phyloP scores from a whole-genome alignment of 2,113 vertebrate species.

The Mixornis gularis region DNA sequence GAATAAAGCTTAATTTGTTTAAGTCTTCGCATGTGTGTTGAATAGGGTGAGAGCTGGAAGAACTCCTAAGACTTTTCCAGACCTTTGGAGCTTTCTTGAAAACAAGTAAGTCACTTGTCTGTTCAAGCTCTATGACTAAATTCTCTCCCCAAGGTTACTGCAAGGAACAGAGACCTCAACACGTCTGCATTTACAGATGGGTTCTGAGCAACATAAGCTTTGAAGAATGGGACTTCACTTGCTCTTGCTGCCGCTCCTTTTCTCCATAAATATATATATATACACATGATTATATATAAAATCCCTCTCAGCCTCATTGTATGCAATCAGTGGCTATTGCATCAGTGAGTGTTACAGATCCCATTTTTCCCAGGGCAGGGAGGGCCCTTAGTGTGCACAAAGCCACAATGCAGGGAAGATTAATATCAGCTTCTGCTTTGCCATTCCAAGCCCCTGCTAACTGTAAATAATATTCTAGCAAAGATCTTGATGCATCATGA shows the following conservation, averaged over 20 bases:
- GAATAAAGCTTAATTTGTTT: neutral
- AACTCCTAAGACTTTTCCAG: neutral
- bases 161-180: neutral
- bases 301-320: constrained; percentile 43
- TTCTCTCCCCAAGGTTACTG: neutral
- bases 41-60: neutral
- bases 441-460: constrained; percentile 60
- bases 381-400: constrained; percentile 1
- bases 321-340: constrained; percentile 52
- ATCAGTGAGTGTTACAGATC: constrained; percentile 30
- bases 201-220: neutral
- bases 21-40: rapidly evolving
- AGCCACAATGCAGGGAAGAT: constrained; percentile 57
- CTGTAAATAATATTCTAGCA: constrained; percentile 72
- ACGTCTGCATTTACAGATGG: neutral
- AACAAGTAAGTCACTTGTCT: neutral
- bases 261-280: constrained; percentile 26
- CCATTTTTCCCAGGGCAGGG: constrained; percentile 22
- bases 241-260: neutral
- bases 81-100: neutral
- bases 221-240: constrained; percentile 44
- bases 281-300: neutral
- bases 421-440: constrained; percentile 66
- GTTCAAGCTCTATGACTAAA: neutral
- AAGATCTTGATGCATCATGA: constrained; percentile 71